Percentiles rank a stretch among this genome's conserved stretches.
phyloP scores from a whole-genome alignment of 23 tunicate genomes.

The Clavelina lepadiformis region DNA sequence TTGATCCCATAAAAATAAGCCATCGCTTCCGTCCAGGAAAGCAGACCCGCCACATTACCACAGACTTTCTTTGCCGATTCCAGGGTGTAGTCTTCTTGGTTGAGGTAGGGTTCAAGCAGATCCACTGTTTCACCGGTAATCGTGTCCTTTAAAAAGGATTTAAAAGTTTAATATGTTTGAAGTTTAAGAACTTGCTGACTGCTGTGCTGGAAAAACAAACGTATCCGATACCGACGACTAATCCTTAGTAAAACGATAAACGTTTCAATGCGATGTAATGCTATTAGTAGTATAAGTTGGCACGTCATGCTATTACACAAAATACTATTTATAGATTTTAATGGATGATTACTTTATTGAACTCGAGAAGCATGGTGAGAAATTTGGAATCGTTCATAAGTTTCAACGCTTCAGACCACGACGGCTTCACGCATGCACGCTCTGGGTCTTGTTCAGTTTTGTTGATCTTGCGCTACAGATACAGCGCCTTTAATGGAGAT shows the following conservation, averaged over 20 bases:
- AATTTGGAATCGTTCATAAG: slow-evolving; percentile 88
- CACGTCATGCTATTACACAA: too few relatives aligned
- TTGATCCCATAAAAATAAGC: slow-evolving; percentile 83
- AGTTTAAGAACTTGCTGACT: too few relatives aligned
- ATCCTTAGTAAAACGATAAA: too few relatives aligned
- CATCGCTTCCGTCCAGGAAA: slow-evolving; percentile 97
- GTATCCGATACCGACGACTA: neutral
- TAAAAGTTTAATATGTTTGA: too few relatives aligned
- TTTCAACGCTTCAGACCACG: slow-evolving; percentile 89
- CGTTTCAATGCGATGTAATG: too few relatives aligned
- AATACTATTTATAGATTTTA: too few relatives aligned
- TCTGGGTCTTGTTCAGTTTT: slow-evolving; percentile 86
- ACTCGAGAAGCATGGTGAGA: slow-evolving; percentile 66
- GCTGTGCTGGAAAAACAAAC: neutral
- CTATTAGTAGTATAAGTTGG: too few relatives aligned
- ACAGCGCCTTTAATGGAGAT: too few relatives aligned
- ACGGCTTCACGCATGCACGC: slow-evolving; percentile 75
- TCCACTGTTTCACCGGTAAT: slow-evolving; percentile 92
- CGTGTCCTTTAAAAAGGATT: slow-evolving; percentile 42
- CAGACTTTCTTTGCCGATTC: slow-evolving; percentile 91
- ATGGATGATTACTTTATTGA: slow-evolving; percentile 40
- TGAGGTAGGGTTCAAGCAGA: slow-evolving; percentile 78
- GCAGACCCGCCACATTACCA: slow-evolving; percentile 88
- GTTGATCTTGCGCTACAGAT: slow-evolving; percentile 48
- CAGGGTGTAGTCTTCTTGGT: slow-evolving; percentile 77